Conservation (phyloP, 2,113 vertebrate species). For the Madoqua kirkii region DNA sequence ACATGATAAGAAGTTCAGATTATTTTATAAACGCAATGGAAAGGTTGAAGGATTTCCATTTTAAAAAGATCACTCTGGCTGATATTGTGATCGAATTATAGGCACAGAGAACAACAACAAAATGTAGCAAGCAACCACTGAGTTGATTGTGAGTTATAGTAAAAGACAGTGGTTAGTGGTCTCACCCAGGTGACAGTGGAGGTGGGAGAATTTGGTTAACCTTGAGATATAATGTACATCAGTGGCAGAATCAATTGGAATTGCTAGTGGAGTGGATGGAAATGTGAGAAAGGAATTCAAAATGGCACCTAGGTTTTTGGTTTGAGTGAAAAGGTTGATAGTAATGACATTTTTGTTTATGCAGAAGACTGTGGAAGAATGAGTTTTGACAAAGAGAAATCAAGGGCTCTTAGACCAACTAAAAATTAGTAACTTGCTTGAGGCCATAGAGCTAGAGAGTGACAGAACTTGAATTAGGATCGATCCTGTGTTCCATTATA, state of each 20-base stretch:
- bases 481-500: background rate
- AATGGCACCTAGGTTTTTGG: background rate
- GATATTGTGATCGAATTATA: background rate
- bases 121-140: background rate
- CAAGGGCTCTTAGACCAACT: background rate
- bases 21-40: background rate
- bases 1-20: background rate
- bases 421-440: background rate
- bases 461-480: conserved; percentile 11
- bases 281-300: background rate
- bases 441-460: background rate
- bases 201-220: background rate
- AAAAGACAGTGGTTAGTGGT: background rate
- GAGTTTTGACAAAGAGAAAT: background rate
- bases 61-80: background rate
- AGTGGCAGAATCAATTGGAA: background rate
- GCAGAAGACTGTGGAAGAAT: background rate
- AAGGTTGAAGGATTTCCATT: background rate
- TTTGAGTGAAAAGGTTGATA: background rate
- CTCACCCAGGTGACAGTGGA: background rate
- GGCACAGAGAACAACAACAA: background rate
- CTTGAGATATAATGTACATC: background rate
- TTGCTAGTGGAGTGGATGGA: background rate
- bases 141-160: background rate
- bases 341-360: background rate